Evolutionary conservation across 2,797 vertebrate species (phyloP).

Genomic region (Sebastes aleutianus): DNA sequence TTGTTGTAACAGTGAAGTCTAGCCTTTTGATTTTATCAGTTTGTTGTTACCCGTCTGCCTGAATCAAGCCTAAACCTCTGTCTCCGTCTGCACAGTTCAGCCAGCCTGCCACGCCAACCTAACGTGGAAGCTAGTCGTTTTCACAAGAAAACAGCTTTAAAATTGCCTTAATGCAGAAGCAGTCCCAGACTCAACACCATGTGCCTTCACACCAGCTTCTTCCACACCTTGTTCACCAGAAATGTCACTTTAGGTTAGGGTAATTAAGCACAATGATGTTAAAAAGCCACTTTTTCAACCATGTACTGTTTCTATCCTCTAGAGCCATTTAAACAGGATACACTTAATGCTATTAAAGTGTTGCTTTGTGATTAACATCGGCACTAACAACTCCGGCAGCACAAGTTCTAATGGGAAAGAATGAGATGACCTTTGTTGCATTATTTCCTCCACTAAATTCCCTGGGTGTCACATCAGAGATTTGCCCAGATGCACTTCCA

Average conservation of each 20-base stretch:
- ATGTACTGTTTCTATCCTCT: not conserved
- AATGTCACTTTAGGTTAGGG: not conserved
- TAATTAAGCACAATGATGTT: not conserved
- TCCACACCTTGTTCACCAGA: not conserved
- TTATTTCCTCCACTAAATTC: constrained; percentile 1
- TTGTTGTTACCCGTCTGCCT: no score
- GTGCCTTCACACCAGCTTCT: not conserved
- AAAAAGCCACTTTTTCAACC: not conserved
- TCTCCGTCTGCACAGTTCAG: no score
- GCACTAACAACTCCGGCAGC: not conserved
- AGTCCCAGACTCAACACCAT: not conserved
- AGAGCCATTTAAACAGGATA: not conserved
- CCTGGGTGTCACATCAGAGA: not conserved
- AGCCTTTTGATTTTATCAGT: no score
- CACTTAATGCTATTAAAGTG: not conserved
- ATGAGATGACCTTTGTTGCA: not conserved
- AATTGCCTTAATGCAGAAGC: no score
- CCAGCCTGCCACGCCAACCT: no score
- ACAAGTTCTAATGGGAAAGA: not conserved
- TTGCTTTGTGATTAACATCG: not conserved
- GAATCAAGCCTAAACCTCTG: no score
- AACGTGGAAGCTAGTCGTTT: no score
- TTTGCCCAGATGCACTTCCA: not conserved
- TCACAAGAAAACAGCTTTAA: no score
- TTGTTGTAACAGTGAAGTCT: no score